Conservation (phyloP, 2,113 vertebrate species). For the Peucedramus taeniatus region DNA sequence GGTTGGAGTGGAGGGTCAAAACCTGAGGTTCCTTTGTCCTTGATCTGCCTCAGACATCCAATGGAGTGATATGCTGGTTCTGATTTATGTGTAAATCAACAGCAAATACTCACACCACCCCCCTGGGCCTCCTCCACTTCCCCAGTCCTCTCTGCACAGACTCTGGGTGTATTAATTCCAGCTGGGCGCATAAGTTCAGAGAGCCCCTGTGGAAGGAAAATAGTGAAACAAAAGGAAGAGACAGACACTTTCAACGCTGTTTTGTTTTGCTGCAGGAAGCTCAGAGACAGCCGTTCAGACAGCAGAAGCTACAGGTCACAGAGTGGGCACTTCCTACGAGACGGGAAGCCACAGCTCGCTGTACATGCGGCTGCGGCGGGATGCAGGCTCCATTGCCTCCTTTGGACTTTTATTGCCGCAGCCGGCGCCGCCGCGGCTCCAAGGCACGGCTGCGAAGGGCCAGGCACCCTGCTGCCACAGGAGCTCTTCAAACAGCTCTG, state of each 20-base stretch:
- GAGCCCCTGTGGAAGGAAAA: not conserved
- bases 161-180: not conserved
- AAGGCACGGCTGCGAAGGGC: not conserved
- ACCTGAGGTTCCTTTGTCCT: not conserved
- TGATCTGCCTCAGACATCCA: not conserved
- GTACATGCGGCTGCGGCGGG: not conserved
- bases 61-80: accelerated
- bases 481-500: not conserved
- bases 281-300: constrained; percentile 51
- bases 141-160: not conserved
- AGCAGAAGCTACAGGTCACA: not conserved
- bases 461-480: not conserved
- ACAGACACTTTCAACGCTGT: not conserved
- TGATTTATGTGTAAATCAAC: not conserved
- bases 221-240: constrained; percentile 34
- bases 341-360: not conserved
- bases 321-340: constrained; percentile 24
- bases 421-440: not conserved
- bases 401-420: not conserved
- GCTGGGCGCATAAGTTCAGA: not conserved
- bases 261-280: constrained; percentile 64
- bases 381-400: not conserved
- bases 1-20: accelerated
- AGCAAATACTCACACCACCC: not conserved
- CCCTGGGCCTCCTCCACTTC: not conserved